Percentiles rank a stretch among this genome's conserved stretches.
These are phyloP conservation scores for Xylota segnis DNA, from an alignment of 2,888 invertebrate species.

Conservation along the genomic window DNA sequence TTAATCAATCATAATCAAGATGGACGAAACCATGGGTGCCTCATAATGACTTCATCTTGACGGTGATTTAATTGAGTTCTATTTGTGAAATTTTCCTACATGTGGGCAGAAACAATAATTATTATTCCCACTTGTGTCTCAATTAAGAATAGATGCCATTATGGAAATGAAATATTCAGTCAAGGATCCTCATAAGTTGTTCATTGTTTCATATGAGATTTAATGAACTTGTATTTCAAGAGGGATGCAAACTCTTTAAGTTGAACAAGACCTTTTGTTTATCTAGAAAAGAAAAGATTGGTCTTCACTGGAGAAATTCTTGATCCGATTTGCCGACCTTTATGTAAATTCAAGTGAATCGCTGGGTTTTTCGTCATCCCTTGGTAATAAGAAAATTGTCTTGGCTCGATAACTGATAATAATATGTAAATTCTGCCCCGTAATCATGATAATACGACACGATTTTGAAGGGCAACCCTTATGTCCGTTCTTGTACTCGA, in stretches of 20 bases:
- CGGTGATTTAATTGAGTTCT: constrained; percentile 70
- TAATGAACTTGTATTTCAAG: constrained; percentile 20
- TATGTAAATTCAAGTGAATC: constrained; percentile 63
- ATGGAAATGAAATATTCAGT: constrained; percentile 58
- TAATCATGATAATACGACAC: constrained; percentile 71
- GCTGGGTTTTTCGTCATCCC: constrained; percentile 43
- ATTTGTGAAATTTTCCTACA: constrained; percentile 46
- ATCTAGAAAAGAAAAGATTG: not conserved
- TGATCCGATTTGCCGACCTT: constrained; percentile 66
- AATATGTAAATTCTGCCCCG: constrained; percentile 67
- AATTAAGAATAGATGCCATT: constrained; percentile 55
- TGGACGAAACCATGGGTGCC: constrained; percentile 48
- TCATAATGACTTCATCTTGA: constrained; percentile 66
- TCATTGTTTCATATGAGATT: constrained; percentile 35
- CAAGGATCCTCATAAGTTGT: constrained; percentile 33
- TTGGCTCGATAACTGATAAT: constrained; percentile 74
- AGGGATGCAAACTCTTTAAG: constrained; percentile 5
- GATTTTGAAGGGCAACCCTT: constrained; percentile 39
- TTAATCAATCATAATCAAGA: constrained; percentile 74
- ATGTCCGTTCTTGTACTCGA: constrained; percentile 55
- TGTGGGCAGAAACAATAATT: constrained; percentile 56
- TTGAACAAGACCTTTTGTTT: constrained; percentile 26
- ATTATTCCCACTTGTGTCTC: constrained; percentile 68
- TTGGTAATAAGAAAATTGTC: constrained; percentile 72
- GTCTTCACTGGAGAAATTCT: not conserved